Evolutionary conservation across 2,797 vertebrate genomes (phyloP).

Genomic region (Apogon talboti): DNA sequence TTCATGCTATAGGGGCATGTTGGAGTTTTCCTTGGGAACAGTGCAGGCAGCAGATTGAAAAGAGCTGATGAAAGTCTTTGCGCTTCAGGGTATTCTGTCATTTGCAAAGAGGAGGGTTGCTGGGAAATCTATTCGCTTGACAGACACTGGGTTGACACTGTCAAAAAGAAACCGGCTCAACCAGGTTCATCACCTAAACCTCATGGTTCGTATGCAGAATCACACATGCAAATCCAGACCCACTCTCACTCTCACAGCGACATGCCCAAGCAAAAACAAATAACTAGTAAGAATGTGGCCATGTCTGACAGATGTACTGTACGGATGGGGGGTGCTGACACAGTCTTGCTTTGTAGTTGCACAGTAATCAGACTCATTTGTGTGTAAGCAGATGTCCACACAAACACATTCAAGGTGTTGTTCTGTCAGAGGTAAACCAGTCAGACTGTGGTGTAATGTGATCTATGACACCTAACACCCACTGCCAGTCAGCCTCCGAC

Average conservation of each 20-base stretch:
- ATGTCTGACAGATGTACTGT: conserved; percentile 1
- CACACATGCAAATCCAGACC: conserved; percentile 6
- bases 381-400: not conserved
- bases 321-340: conserved; percentile 14
- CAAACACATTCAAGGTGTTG: conserved; percentile 29
- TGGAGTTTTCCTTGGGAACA: conserved; percentile 30
- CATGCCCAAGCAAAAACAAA: conserved; percentile 20
- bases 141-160: conserved; percentile 26
- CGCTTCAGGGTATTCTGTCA: conserved; percentile 20
- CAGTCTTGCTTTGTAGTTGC: not conserved
- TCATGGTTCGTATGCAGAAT: conserved; percentile 14
- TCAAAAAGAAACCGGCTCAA: conserved; percentile 69
- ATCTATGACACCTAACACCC: conserved; percentile 41
- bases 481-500: conserved; percentile 32
- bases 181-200: conserved; percentile 57
- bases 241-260: conserved; percentile 3
- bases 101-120: conserved; percentile 28
- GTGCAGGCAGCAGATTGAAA: conserved; percentile 4
- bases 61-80: conserved; percentile 28
- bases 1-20: not conserved
- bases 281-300: conserved; percentile 12
- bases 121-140: conserved; percentile 49
- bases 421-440: conserved; percentile 25
- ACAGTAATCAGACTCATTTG: conserved; percentile 19
- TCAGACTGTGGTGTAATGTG: conserved; percentile 45